Conservation (phyloP, 1,140 invertebrate genomes). For the Aradophagus sp. region DNA sequence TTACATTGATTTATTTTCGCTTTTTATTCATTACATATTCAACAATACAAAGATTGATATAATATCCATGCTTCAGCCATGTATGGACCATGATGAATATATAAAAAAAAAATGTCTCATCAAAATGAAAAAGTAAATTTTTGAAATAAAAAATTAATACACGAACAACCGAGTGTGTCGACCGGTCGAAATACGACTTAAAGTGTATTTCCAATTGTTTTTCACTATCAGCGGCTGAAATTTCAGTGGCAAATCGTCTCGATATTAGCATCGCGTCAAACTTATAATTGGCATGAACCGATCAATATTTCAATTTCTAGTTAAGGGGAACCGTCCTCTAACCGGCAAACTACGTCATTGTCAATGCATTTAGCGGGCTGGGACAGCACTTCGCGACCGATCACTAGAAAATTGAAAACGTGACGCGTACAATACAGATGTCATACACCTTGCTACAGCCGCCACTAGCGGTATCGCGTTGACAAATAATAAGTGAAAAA, state of each 20-base stretch:
- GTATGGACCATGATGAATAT: too few species aligned
- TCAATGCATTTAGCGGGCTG: slow-evolving; percentile 69
- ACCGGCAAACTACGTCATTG: slow-evolving; percentile 60
- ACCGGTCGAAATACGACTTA: neutral
- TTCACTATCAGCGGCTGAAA: slow-evolving; percentile 40
- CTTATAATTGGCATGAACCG: slow-evolving; percentile 71
- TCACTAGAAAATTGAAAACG: slow-evolving; percentile 73
- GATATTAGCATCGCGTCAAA: slow-evolving; percentile 70
- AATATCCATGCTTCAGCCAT: too few species aligned
- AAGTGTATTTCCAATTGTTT: slow-evolving; percentile 26
- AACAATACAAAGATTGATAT: too few species aligned
- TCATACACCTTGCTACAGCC: slow-evolving; percentile 56
- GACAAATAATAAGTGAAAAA: slow-evolving; percentile 71
- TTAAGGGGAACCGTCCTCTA: slow-evolving; percentile 64
- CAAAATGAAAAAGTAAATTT: too few species aligned
- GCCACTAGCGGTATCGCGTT: slow-evolving; percentile 44
- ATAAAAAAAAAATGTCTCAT: too few species aligned
- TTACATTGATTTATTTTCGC: too few species aligned
- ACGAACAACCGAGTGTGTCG: too few species aligned
- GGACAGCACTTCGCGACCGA: slow-evolving; percentile 67
- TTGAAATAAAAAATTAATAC: too few species aligned
- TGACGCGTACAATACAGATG: slow-evolving; percentile 68
- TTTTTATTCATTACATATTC: too few species aligned
- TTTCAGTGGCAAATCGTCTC: slow-evolving; percentile 60
- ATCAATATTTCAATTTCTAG: slow-evolving; percentile 74